These are phyloP conservation scores for Orthosia cruda DNA, from an alignment of 2,888 invertebrate species.

Conservation along the genomic window DNA sequence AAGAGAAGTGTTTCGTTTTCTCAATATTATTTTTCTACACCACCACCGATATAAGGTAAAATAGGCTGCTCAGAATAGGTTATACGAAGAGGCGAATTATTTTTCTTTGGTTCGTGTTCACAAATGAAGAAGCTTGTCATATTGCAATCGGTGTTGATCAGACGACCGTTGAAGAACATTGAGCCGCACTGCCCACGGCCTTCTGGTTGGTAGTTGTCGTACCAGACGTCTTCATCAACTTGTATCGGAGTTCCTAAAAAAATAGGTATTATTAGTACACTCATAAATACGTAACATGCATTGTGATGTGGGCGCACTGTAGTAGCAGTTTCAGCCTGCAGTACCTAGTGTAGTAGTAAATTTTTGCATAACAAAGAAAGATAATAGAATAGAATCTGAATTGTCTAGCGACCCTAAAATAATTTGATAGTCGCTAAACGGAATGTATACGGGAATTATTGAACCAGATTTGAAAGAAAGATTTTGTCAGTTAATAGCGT, in stretches of 20 bases:
- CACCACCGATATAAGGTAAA: slow-evolving; percentile 3
- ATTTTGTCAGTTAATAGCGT: too few species aligned
- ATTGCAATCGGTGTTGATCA: slow-evolving; percentile 79
- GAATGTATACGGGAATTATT: too few species aligned
- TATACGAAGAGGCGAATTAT: neutral
- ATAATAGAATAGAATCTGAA: too few species aligned
- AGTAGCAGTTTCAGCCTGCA: too few species aligned
- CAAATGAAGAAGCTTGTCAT: slow-evolving; percentile 82
- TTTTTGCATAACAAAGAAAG: too few species aligned
- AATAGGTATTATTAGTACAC: too few species aligned
- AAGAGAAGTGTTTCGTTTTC: neutral
- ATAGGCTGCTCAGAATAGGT: neutral
- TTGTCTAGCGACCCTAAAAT: too few species aligned
- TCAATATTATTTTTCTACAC: neutral
- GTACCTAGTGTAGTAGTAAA: too few species aligned
- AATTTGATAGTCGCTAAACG: too few species aligned
- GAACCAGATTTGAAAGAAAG: too few species aligned
- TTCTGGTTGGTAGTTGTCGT: slow-evolving; percentile 81
- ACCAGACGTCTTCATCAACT: slow-evolving; percentile 73
- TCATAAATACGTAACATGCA: too few species aligned
- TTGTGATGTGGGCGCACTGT: too few species aligned
- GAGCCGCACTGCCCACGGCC: slow-evolving; percentile 68
- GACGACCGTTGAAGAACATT: slow-evolving; percentile 81
- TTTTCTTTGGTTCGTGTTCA: slow-evolving; percentile 75
- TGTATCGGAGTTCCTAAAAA: slow-evolving; percentile 14